phyloP scores from a whole-genome alignment of 2,888 invertebrate species.

The Nymphalis polychloros region DNA sequence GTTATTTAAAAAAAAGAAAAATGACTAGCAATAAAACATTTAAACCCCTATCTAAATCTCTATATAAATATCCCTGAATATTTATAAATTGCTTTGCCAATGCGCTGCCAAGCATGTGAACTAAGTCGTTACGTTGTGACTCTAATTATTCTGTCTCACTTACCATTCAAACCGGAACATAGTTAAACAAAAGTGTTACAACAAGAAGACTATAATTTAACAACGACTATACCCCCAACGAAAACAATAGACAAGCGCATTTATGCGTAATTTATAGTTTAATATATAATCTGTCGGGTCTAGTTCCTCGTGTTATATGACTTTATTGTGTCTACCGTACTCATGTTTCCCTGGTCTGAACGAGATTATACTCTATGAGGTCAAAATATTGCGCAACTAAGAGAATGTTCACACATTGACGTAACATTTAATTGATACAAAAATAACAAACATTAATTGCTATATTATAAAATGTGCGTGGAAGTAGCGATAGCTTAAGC shows the following conservation, averaged over 20 bases:
- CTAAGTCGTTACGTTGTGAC: too few relatives aligned
- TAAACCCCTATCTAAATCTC: too few relatives aligned
- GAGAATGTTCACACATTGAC: not conserved
- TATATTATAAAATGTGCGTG: too few relatives aligned
- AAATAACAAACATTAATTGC: not conserved
- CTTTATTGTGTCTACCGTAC: slow-evolving; percentile 13
- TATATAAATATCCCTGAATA: too few relatives aligned
- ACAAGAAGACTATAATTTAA: not conserved
- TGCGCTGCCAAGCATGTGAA: too few relatives aligned
- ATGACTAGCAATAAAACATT: too few relatives aligned
- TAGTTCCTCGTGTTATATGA: slow-evolving; percentile 27
- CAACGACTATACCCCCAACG: not conserved
- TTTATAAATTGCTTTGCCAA: too few relatives aligned
- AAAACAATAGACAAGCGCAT: not conserved
- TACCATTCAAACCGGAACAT: too few relatives aligned
- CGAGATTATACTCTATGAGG: slow-evolving; percentile 9
- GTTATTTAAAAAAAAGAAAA: too few relatives aligned
- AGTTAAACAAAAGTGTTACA: too few relatives aligned
- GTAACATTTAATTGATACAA: not conserved
- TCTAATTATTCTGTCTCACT: too few relatives aligned
- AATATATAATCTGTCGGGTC: slow-evolving; percentile 16
- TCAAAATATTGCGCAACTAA: not conserved
- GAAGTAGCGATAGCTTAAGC: too few relatives aligned
- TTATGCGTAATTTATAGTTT: slow-evolving; percentile 5
- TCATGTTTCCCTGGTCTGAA: slow-evolving; percentile 23